Percentiles rank a stretch among this genome's conserved stretches.
phyloP scores from a whole-genome alignment of 2,888 invertebrate species.

The Plagiodera versicolora region DNA sequence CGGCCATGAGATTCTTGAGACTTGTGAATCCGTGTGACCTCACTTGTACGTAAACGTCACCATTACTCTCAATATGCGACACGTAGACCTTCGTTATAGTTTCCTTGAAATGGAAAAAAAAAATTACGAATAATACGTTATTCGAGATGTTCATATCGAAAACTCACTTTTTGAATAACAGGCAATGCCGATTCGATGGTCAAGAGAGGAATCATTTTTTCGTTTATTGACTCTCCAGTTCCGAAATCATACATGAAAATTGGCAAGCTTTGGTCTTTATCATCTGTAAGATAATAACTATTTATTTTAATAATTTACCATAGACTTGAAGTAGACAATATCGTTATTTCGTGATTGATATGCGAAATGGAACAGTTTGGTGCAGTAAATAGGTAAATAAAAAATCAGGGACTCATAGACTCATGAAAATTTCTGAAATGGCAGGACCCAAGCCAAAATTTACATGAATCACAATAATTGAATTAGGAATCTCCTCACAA shows the following conservation, averaged over 20 bases:
- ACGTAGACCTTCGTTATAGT: slow-evolving; percentile 50
- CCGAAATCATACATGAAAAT: slow-evolving; percentile 48
- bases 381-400: background rate
- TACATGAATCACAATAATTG: too few relatives aligned
- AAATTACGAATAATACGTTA: background rate
- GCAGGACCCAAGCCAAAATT: too few relatives aligned
- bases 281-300: background rate
- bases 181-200: slow-evolving; percentile 47
- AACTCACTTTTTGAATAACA: slow-evolving; percentile 35
- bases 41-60: slow-evolving; percentile 55
- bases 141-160: background rate
- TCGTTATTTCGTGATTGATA: too few relatives aligned
- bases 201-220: slow-evolving; percentile 43
- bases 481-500: background rate
- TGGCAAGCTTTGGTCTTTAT: slow-evolving; percentile 32
- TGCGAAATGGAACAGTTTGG: background rate
- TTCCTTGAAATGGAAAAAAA: slow-evolving; percentile 33
- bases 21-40: slow-evolving; percentile 47
- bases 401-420: background rate
- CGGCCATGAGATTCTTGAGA: slow-evolving; percentile 44
- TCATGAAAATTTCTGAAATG: too few relatives aligned
- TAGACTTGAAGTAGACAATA: too few relatives aligned
- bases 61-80: slow-evolving; percentile 52
- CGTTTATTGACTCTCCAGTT: slow-evolving; percentile 42
- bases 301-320: background rate